These are phyloP conservation scores for Nerophis ophidion DNA, from an alignment of 2,113 vertebrate species.

Conservation along the genomic window DNA sequence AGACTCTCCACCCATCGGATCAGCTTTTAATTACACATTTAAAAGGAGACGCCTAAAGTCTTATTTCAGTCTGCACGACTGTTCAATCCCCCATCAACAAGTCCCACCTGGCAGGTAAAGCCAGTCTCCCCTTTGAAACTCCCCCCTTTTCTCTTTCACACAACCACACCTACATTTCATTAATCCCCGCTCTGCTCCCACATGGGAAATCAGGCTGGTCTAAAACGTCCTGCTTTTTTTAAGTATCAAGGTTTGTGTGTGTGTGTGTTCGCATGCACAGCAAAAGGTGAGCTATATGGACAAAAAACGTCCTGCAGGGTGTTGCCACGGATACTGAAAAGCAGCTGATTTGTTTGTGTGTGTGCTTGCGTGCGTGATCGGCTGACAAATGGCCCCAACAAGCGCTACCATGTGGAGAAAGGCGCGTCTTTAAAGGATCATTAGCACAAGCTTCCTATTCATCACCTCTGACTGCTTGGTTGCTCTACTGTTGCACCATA, in stretches of 20 bases:
- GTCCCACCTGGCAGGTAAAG: slow-evolving; percentile 55
- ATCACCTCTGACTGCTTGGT: slow-evolving; percentile 46
- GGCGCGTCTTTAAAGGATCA: slow-evolving; percentile 43
- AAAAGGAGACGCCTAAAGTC: no score
- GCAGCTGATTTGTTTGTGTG: slow-evolving; percentile 43
- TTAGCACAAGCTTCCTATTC: slow-evolving; percentile 49
- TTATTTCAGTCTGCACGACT: neutral
- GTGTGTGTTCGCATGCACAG: slow-evolving; percentile 7
- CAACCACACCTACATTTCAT: slow-evolving; percentile 36
- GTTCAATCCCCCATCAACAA: slow-evolving; percentile 7
- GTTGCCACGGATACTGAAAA: slow-evolving; percentile 48
- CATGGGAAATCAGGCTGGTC: slow-evolving; percentile 28
- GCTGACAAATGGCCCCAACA: slow-evolving; percentile 44
- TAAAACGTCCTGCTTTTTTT: neutral
- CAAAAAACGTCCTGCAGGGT: slow-evolving; percentile 20
- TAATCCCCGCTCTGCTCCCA: slow-evolving; percentile 25
- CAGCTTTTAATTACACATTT: no score
- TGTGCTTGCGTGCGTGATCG: slow-evolving; percentile 18
- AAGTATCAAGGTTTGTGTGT: no score
- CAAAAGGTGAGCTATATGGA: slow-evolving; percentile 17
- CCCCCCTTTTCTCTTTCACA: slow-evolving; percentile 34
- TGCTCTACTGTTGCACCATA: slow-evolving; percentile 58
- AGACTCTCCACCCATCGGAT: no score
- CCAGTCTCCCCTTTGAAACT: slow-evolving; percentile 21
- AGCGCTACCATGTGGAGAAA: slow-evolving; percentile 38